phyloP scores from a whole-genome alignment of 2,113 vertebrate species.

The Thinocorus orbignyianus region DNA sequence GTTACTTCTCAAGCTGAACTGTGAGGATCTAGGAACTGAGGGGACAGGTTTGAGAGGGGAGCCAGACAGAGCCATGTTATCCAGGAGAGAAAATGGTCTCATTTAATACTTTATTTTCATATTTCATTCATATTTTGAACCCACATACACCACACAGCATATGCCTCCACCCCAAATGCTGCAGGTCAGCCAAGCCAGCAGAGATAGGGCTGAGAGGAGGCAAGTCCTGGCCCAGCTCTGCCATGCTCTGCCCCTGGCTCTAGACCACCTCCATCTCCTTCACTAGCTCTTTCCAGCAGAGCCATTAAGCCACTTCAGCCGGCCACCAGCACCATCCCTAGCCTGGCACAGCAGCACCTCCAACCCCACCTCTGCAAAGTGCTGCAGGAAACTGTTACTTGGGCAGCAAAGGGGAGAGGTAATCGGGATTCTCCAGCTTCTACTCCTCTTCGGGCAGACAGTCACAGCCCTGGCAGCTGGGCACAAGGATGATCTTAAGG shows the following conservation, averaged over 20 bases:
- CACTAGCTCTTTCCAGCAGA: not conserved
- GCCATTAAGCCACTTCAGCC: not conserved
- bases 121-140: too few species aligned
- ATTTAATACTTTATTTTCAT: fast-evolving
- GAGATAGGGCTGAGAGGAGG: not conserved
- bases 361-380: fast-evolving
- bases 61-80: not conserved
- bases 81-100: not conserved
- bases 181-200: not conserved
- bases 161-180: fast-evolving
- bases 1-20: not conserved
- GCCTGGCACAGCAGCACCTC: not conserved
- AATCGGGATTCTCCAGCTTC: not conserved
- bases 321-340: not conserved
- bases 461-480: not conserved
- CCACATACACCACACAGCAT: fast-evolving
- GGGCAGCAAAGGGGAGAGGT: too few species aligned
- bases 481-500: not conserved
- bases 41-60: not conserved
- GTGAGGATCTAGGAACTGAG: fast-evolving
- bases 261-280: fast-evolving
- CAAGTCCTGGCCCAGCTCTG: not conserved
- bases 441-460: not conserved
- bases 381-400: not conserved
- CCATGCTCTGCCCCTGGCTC: not conserved